Evolutionary conservation across 2,797 vertebrate genomes (phyloP).

Genomic region (Cuniculus paca): DNA sequence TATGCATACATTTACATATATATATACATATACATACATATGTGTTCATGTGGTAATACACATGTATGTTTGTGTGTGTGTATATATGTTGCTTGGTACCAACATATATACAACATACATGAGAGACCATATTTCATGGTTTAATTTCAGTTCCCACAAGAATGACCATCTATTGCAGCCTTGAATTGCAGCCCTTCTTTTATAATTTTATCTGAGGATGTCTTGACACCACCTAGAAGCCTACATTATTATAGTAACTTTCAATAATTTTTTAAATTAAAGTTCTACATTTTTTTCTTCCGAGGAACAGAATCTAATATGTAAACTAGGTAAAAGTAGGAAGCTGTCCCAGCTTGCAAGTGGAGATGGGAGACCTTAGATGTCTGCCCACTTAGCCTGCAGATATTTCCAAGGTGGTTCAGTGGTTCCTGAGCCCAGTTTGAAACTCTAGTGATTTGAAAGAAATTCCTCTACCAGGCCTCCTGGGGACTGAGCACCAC

Average conservation of each 20-base stretch:
- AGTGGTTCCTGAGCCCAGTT: not conserved
- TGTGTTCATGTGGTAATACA: not conserved
- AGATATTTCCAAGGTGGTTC: not conserved
- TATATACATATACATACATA: not conserved
- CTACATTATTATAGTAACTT: not conserved
- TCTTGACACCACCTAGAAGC: not conserved
- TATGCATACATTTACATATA: too few species aligned
- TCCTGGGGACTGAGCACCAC: not conserved
- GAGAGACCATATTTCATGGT: not conserved
- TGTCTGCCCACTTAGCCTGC: accelerated
- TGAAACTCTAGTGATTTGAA: not conserved
- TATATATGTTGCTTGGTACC: not conserved
- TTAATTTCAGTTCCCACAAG: not conserved
- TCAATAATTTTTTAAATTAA: not conserved
- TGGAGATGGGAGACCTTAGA: accelerated
- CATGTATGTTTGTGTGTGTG: not conserved
- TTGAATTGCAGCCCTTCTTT: not conserved
- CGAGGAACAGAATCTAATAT: not conserved
- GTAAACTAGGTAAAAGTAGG: not conserved
- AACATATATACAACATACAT: too few species aligned
- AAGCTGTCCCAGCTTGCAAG: not conserved
- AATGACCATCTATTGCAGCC: not conserved
- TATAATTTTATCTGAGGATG: not conserved
- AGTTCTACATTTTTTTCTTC: not conserved
- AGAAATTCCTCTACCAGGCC: not conserved